Evolutionary conservation across 2,888 invertebrate species (phyloP).

Genomic region (Leptopterna dolabrata): DNA sequence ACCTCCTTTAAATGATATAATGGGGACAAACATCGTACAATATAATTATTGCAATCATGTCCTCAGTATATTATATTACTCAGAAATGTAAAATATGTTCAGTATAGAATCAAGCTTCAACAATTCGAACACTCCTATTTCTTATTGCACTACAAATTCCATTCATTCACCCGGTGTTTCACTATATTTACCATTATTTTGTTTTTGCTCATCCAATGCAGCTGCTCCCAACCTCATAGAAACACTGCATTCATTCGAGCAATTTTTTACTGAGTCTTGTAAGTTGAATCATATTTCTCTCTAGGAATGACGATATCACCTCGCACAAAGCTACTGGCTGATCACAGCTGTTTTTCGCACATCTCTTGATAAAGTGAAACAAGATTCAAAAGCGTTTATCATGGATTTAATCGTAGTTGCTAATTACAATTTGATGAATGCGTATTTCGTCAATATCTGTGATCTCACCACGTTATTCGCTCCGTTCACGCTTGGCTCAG

Average conservation of each 20-base stretch:
- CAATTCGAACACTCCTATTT: not conserved
- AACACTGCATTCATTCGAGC: conserved; percentile 25
- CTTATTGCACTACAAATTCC: not conserved
- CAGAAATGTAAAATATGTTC: too few relatives aligned
- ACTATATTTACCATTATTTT: not conserved
- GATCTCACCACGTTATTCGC: too few relatives aligned
- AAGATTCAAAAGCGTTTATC: not conserved
- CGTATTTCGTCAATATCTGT: too few relatives aligned
- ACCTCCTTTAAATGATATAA: too few relatives aligned
- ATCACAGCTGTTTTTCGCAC: not conserved
- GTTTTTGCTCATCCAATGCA: not conserved
- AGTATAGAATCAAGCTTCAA: too few relatives aligned
- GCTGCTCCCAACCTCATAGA: conserved; percentile 35
- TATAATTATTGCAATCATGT: too few relatives aligned
- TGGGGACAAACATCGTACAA: too few relatives aligned
- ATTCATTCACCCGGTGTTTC: not conserved
- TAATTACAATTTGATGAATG: too few relatives aligned
- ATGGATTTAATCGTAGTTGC: too few relatives aligned
- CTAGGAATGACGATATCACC: not conserved
- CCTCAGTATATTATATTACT: too few relatives aligned
- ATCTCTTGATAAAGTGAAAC: not conserved
- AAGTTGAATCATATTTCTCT: not conserved
- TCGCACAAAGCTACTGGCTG: not conserved
- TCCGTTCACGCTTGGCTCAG: too few relatives aligned
- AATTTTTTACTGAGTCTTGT: not conserved